Evolutionary conservation across 2,797 vertebrate species (phyloP), one percentile per base, ranked within the genome.

Genomic region (Yasuhikotakia modesta): DNA sequence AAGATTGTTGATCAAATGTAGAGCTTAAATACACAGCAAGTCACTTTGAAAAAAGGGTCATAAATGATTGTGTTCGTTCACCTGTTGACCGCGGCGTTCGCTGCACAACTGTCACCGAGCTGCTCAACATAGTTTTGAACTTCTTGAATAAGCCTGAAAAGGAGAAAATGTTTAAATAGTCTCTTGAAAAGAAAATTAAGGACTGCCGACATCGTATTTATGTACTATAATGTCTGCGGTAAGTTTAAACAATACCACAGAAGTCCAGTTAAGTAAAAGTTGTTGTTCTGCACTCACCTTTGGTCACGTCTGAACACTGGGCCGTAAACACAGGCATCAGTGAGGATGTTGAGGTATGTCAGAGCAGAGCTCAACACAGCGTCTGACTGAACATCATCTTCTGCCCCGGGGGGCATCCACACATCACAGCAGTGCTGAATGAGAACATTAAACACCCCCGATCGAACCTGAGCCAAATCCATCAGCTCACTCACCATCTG

Each of bases 271-370:
- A 27, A 27, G 55, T 14, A 24, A 24, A 5, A 10, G 17, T 21
- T 19, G 17, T 21, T n/a, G 21, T 4, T 16, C 0, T 35, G 2
- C 1, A 24, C 5, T 70, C 87, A 98, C 97, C 96, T 94, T 61
- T 98, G 97, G 85, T 99, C 97, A 85, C 90, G 94, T 84, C 96
- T 94, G 86, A 96, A 96, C 78, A 98, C 94, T 6, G 95, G 93
- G 68, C 97, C 97, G 70, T 97, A 96, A 14, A 96, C 78, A 79
- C 96, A 98, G 0, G 95, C 96, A 83, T 98, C 96, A 0, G 90
- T 85, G 69, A 97, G 81, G 64, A 98, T 90, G 85, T 94, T 86
- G n/a, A 92, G 80, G 19, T 98, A 93, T 82, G 81, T 90, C 79
- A 92, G 89, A 84, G 95, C 92, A 80, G 90, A 92, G 55, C 90